Conservation (phyloP, 2,888 invertebrate genomes). For the Ceriagrion tenellum region DNA sequence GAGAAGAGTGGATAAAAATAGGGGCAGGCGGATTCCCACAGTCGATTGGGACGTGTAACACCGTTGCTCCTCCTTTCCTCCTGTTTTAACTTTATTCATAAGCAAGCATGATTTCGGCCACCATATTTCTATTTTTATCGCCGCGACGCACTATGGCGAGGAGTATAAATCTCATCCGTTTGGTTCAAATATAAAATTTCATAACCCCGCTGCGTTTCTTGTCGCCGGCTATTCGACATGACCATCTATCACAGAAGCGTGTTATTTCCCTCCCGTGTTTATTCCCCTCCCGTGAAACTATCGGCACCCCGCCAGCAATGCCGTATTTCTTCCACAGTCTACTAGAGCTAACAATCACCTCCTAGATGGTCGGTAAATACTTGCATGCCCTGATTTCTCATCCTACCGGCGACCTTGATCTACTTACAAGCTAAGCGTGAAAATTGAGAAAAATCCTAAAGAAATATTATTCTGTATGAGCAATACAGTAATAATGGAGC, state of each 20-base stretch:
- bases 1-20: background rate
- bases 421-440: no score
- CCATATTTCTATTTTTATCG: conserved; percentile 14
- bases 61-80: background rate
- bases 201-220: background rate
- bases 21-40: background rate
- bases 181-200: background rate
- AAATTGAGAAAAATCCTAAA: no score
- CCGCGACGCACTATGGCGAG: background rate
- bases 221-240: background rate
- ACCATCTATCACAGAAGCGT: background rate
- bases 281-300: background rate
- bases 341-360: background rate
- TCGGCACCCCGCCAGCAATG: background rate
- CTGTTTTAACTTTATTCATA: background rate
- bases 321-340: background rate
- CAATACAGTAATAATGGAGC: no score
- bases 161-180: background rate
- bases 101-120: background rate
- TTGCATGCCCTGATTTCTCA: no score
- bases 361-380: no score
- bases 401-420: no score
- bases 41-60: background rate
- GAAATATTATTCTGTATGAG: no score
- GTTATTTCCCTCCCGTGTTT: background rate